Conservation (phyloP, 1,140 invertebrate species). For the Zaprionus davidi region DNA sequence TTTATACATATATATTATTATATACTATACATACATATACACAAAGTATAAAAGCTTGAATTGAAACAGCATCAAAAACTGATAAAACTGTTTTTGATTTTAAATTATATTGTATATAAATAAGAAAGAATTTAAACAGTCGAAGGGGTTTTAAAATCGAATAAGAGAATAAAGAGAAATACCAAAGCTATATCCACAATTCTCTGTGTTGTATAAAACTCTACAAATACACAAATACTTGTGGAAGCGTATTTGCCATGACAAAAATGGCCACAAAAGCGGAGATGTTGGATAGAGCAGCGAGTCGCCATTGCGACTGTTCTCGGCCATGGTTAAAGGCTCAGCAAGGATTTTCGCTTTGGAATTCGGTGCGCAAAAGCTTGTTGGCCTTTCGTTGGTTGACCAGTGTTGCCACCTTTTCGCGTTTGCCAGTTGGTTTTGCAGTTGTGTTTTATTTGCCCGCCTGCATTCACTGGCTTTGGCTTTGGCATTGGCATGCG, state of each 20-base stretch:
- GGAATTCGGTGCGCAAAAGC: constrained; percentile 30
- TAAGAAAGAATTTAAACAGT: not conserved
- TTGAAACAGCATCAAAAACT: not conserved
- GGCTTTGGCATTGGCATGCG: constrained; percentile 19
- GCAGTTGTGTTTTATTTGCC: not conserved
- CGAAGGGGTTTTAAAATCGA: not conserved
- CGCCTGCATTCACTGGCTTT: constrained; percentile 1
- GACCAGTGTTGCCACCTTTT: constrained; percentile 34
- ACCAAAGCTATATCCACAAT: not conserved
- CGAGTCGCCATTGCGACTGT: constrained; percentile 11
- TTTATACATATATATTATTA: too few species aligned
- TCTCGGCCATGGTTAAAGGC: constrained; percentile 32
- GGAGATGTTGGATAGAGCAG: constrained; percentile 8
- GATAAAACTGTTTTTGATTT: not conserved
- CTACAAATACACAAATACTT: not conserved
- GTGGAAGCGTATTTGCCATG: constrained; percentile 43
- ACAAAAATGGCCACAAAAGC: constrained; percentile 33
- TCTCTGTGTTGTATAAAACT: not conserved
- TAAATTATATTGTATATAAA: not conserved
- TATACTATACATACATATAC: too few species aligned
- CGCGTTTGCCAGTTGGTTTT: not conserved
- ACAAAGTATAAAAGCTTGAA: not conserved
- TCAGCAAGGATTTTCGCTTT: constrained; percentile 60
- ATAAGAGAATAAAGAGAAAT: not conserved
- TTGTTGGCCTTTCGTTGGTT: constrained; percentile 27